Base-by-base conservation (phyloP, 2,113 vertebrate species). In the Peromyscus californicus region DNA sequence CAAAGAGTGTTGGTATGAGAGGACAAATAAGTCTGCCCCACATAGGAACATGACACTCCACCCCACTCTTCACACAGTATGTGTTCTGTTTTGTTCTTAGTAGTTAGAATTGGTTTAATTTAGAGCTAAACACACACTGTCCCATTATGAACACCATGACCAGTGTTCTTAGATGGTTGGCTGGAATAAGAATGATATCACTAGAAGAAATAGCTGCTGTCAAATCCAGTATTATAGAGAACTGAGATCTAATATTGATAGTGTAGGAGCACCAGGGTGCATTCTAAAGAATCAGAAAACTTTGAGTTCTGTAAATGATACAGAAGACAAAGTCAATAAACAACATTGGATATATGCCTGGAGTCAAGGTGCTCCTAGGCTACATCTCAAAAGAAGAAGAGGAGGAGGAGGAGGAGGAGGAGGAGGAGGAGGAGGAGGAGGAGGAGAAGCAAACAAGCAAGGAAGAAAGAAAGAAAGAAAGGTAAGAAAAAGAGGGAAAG, bases 381-480 rank as follows among this genome's bases (percentile, higher is more conserved):
- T 86, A 21, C 17, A 26, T 26, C 57, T 24, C 33, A 79, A 21
- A 57, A 59, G 5, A n/a, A 57, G 67, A 59, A 5, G 8, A n/a
- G 5, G 17, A 21, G 21, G 13, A 11, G 2, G 36, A 59, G 2
- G 3, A 57, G 2, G 8, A 21, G 21, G 15, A 7, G 7, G 36
- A 57, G 0, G 4, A 57, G 19, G 4, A 51, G 5, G 13, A 54
- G 54, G 13, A 54, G 54, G 13, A 54, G 54, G 8, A 54, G 54
- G 10, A 51, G 51, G 10, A 51, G 51, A 51, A 51, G 51, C 45
- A 45, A 45, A 5, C 45, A 51, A 51, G 48, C 48, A 51, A 51
- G 48, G 6, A 51, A 51, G 48, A 10, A 51, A 48, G 4, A 48
- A 48, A 51, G 48, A 1, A 51, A 48, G 7, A 48, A 11, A 57